Evolutionary conservation across 1,140 invertebrate species (phyloP).

Genomic region (Bursaphelenchus mucronatus): DNA sequence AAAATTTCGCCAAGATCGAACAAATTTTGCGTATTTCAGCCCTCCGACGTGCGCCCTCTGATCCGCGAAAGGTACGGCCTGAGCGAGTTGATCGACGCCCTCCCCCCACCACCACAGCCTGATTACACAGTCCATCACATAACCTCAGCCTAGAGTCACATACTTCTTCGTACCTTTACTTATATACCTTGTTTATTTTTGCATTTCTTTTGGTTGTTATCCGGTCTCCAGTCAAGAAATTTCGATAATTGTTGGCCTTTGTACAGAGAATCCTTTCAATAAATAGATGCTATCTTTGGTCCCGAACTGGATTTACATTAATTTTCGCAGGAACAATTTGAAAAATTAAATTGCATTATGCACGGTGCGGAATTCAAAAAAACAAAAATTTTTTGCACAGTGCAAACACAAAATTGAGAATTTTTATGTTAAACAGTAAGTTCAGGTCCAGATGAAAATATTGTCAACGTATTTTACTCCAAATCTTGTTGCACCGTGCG

Average conservation of each 20-base stretch:
- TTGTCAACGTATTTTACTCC: too few relatives aligned
- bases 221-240: neutral
- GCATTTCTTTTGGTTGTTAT: conserved; percentile 6
- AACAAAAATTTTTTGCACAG: too few relatives aligned
- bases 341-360: neutral
- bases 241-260: neutral
- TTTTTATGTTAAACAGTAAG: too few relatives aligned
- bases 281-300: neutral
- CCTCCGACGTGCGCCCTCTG: conserved; percentile 29
- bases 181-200: conserved; percentile 1
- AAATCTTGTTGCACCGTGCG: too few relatives aligned
- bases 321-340: conserved; percentile 8
- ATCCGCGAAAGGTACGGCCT: conserved; percentile 39
- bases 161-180: conserved; percentile 1
- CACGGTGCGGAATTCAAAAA: too few relatives aligned
- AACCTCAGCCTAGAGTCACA: neutral
- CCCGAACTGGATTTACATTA: neutral
- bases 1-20: too few relatives aligned
- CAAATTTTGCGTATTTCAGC: conserved; percentile 5
- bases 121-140: too few relatives aligned
- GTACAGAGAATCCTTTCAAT: conserved; percentile 4
- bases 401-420: too few relatives aligned
- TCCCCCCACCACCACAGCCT: neutral
- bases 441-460: too few relatives aligned
- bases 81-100: conserved; percentile 26